phyloP scores from a whole-genome alignment of 2,113 vertebrate species.

The Tragelaphus strepsiceros region DNA sequence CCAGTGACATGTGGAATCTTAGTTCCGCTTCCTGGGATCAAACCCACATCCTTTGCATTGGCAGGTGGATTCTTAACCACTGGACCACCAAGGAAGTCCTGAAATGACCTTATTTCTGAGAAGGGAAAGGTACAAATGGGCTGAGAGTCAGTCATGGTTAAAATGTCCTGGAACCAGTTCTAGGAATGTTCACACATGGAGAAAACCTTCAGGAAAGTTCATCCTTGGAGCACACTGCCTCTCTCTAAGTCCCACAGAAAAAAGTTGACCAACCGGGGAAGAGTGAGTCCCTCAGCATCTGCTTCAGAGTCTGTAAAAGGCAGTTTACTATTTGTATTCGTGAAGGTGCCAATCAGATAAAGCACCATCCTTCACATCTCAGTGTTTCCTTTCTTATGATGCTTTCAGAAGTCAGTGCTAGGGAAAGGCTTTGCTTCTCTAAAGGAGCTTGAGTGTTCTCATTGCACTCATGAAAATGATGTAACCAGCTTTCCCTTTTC shows the following conservation, averaged over 20 bases:
- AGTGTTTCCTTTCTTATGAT: background rate
- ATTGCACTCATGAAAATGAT: background rate
- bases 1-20: background rate
- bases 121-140: background rate
- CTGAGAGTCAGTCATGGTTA: slow-evolving; percentile 6
- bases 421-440: background rate
- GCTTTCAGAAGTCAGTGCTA: background rate
- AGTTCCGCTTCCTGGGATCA: background rate
- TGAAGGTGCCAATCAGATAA: background rate
- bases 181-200: background rate
- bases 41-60: background rate
- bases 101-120: background rate
- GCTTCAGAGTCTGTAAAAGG: background rate
- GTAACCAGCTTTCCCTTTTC: background rate
- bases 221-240: background rate
- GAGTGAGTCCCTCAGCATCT: background rate
- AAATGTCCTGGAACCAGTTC: background rate
- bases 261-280: background rate
- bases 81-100: background rate
- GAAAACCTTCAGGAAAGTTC: background rate
- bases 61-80: background rate
- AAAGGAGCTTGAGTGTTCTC: background rate
- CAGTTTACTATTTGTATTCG: background rate
- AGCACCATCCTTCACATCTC: too few relatives aligned
- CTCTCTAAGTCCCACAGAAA: background rate